Evolutionary conservation across 2,797 vertebrate genomes (phyloP).

Genomic region (Tolypeutes matacus): DNA sequence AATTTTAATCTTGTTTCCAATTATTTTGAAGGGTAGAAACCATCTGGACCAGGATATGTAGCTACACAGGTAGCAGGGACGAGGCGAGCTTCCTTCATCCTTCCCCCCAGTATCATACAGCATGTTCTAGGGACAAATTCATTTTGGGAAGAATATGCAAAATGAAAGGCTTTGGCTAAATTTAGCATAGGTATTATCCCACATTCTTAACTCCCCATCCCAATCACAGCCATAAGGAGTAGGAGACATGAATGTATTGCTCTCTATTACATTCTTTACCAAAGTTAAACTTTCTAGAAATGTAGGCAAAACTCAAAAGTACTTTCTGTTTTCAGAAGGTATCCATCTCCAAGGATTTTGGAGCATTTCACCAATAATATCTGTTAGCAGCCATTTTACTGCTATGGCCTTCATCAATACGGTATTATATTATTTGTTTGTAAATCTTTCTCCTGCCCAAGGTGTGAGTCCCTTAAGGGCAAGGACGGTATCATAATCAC

Average conservation of each 20-base stretch:
- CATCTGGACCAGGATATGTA: constrained; percentile 64
- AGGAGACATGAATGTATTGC: constrained; percentile 16
- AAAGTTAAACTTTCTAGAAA: constrained; percentile 48
- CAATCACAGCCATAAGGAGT: not conserved
- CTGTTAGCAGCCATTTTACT: constrained; percentile 14
- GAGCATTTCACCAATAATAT: constrained; percentile 49
- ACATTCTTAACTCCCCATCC: not conserved
- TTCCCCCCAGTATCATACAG: constrained; percentile 23
- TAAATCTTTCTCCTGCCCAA: constrained; percentile 26
- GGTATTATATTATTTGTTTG: constrained; percentile 52
- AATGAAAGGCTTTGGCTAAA: constrained; percentile 44
- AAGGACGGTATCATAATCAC: not conserved
- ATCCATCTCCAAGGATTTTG: constrained; percentile 55
- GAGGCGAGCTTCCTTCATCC: not conserved
- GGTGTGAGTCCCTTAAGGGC: constrained; percentile 9
- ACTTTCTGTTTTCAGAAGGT: constrained; percentile 59
- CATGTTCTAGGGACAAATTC: constrained; percentile 21
- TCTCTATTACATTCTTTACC: constrained; percentile 47
- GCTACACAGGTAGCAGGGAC: constrained; percentile 53
- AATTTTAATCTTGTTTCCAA: constrained; percentile 72
- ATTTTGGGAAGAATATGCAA: constrained; percentile 49
- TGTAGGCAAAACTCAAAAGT: constrained; percentile 44
- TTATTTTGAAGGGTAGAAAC: constrained; percentile 69
- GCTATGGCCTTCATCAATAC: not conserved
- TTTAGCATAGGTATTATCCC: constrained; percentile 23